These are phyloP conservation scores for Papilio elwesi DNA, from an alignment of 2,888 invertebrate genomes.

Conservation along the genomic window DNA sequence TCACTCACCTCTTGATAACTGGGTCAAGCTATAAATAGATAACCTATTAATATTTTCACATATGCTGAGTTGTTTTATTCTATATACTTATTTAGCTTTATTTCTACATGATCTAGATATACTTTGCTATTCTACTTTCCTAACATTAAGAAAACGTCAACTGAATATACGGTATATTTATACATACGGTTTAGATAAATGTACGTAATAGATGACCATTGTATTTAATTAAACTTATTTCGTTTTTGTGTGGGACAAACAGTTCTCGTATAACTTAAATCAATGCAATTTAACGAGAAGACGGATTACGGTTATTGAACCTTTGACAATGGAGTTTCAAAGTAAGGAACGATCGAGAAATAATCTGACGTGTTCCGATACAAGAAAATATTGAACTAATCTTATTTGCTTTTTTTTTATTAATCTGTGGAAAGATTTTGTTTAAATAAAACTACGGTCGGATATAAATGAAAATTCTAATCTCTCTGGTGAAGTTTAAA, in stretches of 20 bases:
- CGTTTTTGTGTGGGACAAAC: neutral
- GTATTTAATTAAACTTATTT: neutral
- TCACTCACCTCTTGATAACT: conserved; percentile 22
- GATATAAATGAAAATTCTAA: too few relatives aligned
- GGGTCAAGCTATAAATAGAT: conserved; percentile 24
- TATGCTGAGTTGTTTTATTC: neutral
- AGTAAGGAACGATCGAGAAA: conserved; percentile 15
- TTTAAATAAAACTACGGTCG: neutral
- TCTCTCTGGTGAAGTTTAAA: too few relatives aligned
- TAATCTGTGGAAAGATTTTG: neutral
- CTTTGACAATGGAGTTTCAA: conserved; percentile 16
- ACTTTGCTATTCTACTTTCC: too few relatives aligned
- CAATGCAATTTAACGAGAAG: conserved; percentile 24
- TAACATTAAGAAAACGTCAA: too few relatives aligned
- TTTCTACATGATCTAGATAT: too few relatives aligned
- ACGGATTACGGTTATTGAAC: conserved; percentile 34
- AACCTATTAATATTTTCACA: neutral
- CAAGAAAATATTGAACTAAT: neutral
- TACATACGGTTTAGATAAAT: too few relatives aligned
- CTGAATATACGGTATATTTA: too few relatives aligned
- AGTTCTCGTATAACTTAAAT: conserved; percentile 6
- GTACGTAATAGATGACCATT: too few relatives aligned
- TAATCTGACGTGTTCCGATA: neutral
- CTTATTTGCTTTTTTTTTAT: neutral
- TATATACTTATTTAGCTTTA: neutral